Base-by-base conservation (phyloP, 2,113 vertebrate genomes). In the Laterallus jamaicensis region DNA sequence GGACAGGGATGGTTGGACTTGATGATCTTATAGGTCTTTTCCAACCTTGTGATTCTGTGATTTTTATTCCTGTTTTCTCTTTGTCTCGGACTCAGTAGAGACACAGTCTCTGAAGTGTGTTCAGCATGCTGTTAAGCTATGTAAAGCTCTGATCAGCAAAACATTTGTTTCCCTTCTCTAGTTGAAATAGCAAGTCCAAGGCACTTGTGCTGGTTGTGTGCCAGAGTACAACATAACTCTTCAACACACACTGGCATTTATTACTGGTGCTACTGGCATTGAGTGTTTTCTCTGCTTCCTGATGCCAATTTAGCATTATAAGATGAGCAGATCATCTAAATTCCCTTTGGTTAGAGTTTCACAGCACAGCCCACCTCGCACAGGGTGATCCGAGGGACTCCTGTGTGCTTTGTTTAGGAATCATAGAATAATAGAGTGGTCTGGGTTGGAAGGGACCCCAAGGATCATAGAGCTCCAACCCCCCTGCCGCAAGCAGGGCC, bases 81-180 rank as follows among this genome's bases (percentile, higher is more conserved):
- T 44, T 29, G 11, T 24, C 35, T 87, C 69, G 17, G 8, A 50
- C 35, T 64, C 12, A 18, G 7, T 42, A 93, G 44, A 20, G 12
- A 32, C 8, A 6, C 32, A 40, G 0, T 26, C 29, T 76, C 66
- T 71, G 62, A 71, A 63, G 31, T 0, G 0, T 29, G 20, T 74
- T 88, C 21, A 44, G 14, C 64, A 8, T 52, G 6, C 11, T 31
- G 28, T 47, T 86, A 32, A 40, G 68, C 77, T 80, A 14, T 74
- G 15, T 91, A 80, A 91, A 90, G 32, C 26, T 64, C 24, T 56
- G 44, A 28, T 91, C 24, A 28, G 60, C 20, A 68, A 88, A 63
- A 64, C 44, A 55, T 11, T 13, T 0, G 2, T 3, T 49, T 84
- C 85, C 20, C 22, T 71, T 87, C 69, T 92, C 39, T 50, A 2